Conservation (phyloP, 2,113 vertebrate genomes). For the Ancistrus triradiatus region DNA sequence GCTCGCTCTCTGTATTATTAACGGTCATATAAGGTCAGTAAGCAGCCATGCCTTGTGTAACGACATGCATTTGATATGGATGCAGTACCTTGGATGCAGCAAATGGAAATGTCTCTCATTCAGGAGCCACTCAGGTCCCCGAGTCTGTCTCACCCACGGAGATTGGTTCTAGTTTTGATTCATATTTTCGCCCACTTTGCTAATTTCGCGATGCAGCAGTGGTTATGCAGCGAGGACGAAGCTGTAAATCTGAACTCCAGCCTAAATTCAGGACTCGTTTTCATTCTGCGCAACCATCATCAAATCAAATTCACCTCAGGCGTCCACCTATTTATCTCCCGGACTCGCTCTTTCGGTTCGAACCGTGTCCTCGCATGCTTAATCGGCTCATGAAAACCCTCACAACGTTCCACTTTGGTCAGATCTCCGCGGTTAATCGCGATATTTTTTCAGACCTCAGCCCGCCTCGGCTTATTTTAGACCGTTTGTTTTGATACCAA, state of each 20-base stretch:
- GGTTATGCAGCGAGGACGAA: neutral
- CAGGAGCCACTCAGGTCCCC: conserved; percentile 8
- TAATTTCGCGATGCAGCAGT: conserved; percentile 7
- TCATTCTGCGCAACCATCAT: neutral
- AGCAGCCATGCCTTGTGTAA: too few species aligned
- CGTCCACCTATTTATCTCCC: too few species aligned
- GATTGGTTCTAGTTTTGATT: conserved; percentile 14
- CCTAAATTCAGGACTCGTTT: conserved; percentile 23
- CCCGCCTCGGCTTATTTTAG: conserved; percentile 3
- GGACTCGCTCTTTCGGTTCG: too few species aligned
- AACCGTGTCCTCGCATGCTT: neutral
- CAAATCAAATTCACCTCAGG: too few species aligned
- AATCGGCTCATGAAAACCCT: too few species aligned
- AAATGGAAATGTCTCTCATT: conserved; percentile 31
- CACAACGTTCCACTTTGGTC: neutral
- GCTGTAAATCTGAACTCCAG: neutral
- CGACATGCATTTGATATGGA: neutral
- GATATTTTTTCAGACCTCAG: neutral
- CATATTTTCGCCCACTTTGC: conserved; percentile 26
- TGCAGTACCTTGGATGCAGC: conserved; percentile 32
- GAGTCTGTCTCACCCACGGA: conserved; percentile 30
- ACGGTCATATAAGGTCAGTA: too few species aligned
- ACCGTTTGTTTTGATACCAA: conserved; percentile 34
- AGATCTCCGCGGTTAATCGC: neutral
- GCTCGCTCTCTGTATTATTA: too few species aligned